Percentiles rank a stretch among this genome's conserved stretches.
phyloP scores from a whole-genome alignment of 2,888 invertebrate genomes.

The Entomobrya multifasciata region DNA sequence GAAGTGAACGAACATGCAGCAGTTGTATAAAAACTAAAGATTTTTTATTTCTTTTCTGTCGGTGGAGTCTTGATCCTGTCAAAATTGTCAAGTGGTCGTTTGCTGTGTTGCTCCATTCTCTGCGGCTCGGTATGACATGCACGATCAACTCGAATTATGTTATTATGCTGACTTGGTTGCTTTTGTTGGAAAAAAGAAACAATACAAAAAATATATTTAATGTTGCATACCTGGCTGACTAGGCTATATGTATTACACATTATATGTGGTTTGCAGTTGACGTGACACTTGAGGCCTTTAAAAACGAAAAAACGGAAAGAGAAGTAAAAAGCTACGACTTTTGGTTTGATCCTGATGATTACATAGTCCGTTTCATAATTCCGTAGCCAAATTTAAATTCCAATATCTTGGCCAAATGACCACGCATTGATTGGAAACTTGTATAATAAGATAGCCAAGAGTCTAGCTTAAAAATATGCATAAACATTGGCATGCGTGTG shows the following conservation, averaged over 20 bases:
- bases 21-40: too few species aligned
- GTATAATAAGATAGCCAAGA: too few species aligned
- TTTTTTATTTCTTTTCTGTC: neutral
- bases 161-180: conserved; percentile 16
- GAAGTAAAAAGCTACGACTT: neutral
- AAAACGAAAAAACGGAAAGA: neutral
- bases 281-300: conserved; percentile 57
- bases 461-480: too few species aligned
- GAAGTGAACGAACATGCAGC: neutral
- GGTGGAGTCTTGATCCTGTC: conserved; percentile 60
- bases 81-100: conserved; percentile 60
- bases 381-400: too few species aligned
- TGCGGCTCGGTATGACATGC: conserved; percentile 1
- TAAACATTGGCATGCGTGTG: too few species aligned
- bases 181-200: neutral
- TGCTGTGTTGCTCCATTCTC: neutral
- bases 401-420: too few species aligned
- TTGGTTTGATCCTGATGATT: conserved; percentile 56
- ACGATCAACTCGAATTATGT: conserved; percentile 6
- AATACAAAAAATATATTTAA: neutral
- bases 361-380: too few species aligned
- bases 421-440: too few species aligned
- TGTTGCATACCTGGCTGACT: neutral
- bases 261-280: conserved; percentile 35
- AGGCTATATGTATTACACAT: too few species aligned